Percentiles rank a stretch among this genome's conserved stretches.
Evolutionary conservation across 1,140 invertebrate genomes (phyloP).

Genomic region (Rhysida immarginata): DNA sequence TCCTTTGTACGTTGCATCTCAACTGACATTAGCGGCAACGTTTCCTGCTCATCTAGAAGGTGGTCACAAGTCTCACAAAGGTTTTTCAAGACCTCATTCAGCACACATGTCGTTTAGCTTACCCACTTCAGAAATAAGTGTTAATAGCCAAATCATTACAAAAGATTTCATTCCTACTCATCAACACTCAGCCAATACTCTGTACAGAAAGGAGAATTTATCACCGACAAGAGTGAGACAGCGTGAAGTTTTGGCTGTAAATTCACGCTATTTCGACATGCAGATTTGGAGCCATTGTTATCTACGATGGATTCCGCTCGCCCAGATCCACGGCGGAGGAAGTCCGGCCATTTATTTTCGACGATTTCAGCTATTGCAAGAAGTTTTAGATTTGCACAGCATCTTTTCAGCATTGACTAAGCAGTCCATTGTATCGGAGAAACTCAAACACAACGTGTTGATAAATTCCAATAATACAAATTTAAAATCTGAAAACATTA

Average conservation of each 20-base stretch:
- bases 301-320: constrained; percentile 64
- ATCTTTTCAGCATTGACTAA: background rate
- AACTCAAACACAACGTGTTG: background rate
- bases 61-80: too few relatives aligned
- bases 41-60: too few relatives aligned
- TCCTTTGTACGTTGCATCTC: constrained; percentile 46
- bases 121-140: too few relatives aligned
- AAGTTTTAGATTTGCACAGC: constrained; percentile 8
- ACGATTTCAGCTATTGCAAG: constrained; percentile 9
- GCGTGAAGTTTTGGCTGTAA: background rate
- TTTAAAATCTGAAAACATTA: background rate
- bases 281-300: constrained; percentile 81
- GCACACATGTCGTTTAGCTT: too few relatives aligned
- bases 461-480: background rate
- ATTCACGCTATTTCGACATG: constrained; percentile 24
- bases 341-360: constrained; percentile 43
- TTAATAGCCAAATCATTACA: background rate
- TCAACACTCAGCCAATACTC: background rate
- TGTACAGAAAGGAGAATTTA: background rate
- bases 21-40: constrained; percentile 19
- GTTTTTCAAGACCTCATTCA: too few relatives aligned
- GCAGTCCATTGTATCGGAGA: background rate
- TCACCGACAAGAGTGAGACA: background rate
- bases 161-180: background rate
- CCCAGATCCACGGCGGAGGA: constrained; percentile 64